A percentile compares a stretch with the other conserved stretches of the same genome.
Evolutionary conservation across 2,888 invertebrate species (phyloP).

Genomic region (Eristalis intricaria): DNA sequence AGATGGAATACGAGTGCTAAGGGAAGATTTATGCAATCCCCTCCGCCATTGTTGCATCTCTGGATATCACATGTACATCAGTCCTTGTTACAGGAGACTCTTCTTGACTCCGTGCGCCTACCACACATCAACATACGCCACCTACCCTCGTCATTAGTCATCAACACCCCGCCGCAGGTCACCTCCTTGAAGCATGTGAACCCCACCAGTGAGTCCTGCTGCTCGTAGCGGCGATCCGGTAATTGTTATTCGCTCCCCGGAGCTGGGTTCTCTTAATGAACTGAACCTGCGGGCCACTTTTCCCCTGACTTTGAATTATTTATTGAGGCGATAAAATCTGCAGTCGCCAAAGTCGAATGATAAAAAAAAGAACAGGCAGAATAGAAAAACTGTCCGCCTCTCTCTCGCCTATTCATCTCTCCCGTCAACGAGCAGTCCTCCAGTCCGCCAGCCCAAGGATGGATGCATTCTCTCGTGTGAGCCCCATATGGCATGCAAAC

Average conservation of each 20-base stretch:
- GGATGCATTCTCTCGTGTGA: constrained; percentile 42
- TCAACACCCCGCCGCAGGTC: constrained; percentile 22
- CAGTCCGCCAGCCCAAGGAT: neutral
- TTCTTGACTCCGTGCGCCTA: neutral
- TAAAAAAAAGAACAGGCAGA: constrained; percentile 3
- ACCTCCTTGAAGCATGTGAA: constrained; percentile 24
- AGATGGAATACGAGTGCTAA: constrained; percentile 45
- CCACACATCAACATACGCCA: constrained; percentile 28
- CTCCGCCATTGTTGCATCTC: constrained; percentile 57
- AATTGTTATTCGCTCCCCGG: constrained; percentile 64
- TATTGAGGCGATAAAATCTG: constrained; percentile 65
- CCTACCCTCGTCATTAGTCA: constrained; percentile 60
- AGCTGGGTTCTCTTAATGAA: constrained; percentile 67
- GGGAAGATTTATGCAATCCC: constrained; percentile 59
- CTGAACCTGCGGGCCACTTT: constrained; percentile 68
- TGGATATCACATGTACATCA: constrained; percentile 17
- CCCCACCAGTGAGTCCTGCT: constrained; percentile 22
- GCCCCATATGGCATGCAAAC: constrained; percentile 47
- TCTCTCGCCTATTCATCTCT: neutral
- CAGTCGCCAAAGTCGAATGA: constrained; percentile 19
- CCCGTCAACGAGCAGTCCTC: neutral
- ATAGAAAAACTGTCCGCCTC: constrained; percentile 16
- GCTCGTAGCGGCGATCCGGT: constrained; percentile 47
- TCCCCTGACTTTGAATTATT: constrained; percentile 70
- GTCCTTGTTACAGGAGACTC: constrained; percentile 39